Evolutionary conservation across 2,797 vertebrate genomes (phyloP), one percentile per base, ranked within the genome.

Genomic region (Taenioides sp.): DNA sequence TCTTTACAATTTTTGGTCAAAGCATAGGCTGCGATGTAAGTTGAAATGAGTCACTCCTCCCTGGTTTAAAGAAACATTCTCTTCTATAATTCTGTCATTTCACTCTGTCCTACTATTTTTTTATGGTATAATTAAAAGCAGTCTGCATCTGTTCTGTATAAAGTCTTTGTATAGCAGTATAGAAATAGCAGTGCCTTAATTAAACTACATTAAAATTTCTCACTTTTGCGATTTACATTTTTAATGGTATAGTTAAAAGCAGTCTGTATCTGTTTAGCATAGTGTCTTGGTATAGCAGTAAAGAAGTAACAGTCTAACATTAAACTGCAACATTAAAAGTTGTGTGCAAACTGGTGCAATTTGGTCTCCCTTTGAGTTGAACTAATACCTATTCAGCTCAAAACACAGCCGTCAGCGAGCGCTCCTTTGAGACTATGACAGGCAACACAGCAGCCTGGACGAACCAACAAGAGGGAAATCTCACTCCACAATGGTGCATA

Each of bases 341-440:
- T 73, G 77, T 77, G 75, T 55, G 40, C 70, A 80, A 63, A 79
- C 67, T 31, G 77, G 64, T 75, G 70, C 72, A 75, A 75, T 82
- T 84, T 84, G 75, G 77, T 72, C 78, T 77, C 67, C 62, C 58
- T 73, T 75, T 80, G 73, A 43, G 47, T 67, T 82, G 68, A 71
- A 76, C 71, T 47, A 52, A 73, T 65, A 71, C 58, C 66, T 16
- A 23, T 71, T 75, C 60, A 57, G 60, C 69, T 77, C 65, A 69
- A 47, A 68, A 58, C 81, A 50, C 60, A 73, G 63, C 74, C 72
- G 79, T 66, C 50, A 80, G 75, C 62, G 71, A 69, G 75, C 78
- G 71, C 64, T 78, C 69, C 57, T 50, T 60, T 31, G 72, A 68
- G 71, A 79, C 61, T 37, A 77, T 76, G 77, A 80, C 77, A 71